Evolutionary conservation across 1,140 invertebrate species (phyloP).

Genomic region (Apis cerana): DNA sequence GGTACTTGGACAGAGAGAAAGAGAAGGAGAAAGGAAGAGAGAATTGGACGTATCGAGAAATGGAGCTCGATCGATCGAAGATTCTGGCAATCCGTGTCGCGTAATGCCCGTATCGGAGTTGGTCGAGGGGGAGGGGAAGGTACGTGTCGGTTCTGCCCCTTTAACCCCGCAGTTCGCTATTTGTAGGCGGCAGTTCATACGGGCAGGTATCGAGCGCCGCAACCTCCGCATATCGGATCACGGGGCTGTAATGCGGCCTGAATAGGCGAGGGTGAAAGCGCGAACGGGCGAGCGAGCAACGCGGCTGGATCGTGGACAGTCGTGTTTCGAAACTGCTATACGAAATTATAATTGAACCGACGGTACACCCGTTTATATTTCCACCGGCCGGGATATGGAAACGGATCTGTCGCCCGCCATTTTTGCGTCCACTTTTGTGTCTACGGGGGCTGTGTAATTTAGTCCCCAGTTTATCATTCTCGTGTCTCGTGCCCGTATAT

Average conservation of each 20-base stretch:
- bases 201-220: conserved; percentile 12
- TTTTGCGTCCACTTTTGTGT: no score
- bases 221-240: not conserved
- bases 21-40: not conserved
- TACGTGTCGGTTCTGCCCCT: conserved; percentile 22
- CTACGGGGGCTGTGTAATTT: no score
- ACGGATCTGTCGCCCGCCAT: not conserved
- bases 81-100: conserved; percentile 14
- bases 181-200: conserved; percentile 26
- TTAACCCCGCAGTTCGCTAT: conserved; percentile 34
- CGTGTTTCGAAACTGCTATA: not conserved
- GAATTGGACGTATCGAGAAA: not conserved
- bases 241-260: not conserved
- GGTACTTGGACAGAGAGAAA: not conserved
- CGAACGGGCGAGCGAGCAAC: not conserved
- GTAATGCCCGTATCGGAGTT: conserved; percentile 35
- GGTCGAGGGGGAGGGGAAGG: not conserved
- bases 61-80: conserved; percentile 18
- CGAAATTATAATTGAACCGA: conserved; percentile 3
- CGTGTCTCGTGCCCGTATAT: no score
- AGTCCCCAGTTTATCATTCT: no score
- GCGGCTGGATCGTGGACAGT: not conserved
- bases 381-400: no score
- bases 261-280: not conserved
- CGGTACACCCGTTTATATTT: not conserved